phyloP scores from a whole-genome alignment of 2,797 vertebrate genomes.

The Mustela erminea region DNA sequence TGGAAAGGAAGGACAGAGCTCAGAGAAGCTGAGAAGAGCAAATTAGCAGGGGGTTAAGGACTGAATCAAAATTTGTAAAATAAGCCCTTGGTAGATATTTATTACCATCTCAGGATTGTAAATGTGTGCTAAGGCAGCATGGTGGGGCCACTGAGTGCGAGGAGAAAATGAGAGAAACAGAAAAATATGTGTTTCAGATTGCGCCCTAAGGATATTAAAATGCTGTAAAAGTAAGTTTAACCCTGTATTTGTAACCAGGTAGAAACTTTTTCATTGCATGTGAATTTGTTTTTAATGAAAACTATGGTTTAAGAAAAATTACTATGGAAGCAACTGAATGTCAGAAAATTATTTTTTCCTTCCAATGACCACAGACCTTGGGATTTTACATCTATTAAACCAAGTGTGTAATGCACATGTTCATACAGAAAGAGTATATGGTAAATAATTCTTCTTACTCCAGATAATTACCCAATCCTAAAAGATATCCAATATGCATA shows the following conservation, averaged over 20 bases:
- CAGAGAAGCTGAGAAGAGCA: background rate
- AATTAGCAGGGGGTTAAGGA: constrained; percentile 25
- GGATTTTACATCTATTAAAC: background rate
- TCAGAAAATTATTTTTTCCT: background rate
- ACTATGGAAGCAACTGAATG: background rate
- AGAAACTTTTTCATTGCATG: background rate
- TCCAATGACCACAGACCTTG: background rate
- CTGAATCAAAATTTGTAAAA: background rate
- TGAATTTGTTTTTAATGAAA: constrained; percentile 25
- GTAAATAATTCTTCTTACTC: background rate
- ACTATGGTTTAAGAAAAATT: background rate
- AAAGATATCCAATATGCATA: background rate
- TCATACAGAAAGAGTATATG: background rate
- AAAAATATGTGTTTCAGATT: background rate
- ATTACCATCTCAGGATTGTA: background rate
- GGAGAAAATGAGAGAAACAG: background rate
- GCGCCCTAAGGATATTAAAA: background rate
- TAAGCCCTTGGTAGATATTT: background rate
- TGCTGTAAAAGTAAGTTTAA: background rate
- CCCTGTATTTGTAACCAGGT: background rate
- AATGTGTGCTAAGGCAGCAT: background rate
- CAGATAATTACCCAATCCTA: background rate
- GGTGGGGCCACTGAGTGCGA: fast-evolving
- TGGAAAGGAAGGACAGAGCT: constrained; percentile 65
- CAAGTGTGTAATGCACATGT: background rate